A percentile compares a stretch with the other conserved stretches of the same genome.
phyloP scores from a whole-genome alignment of 2,797 vertebrate genomes.

The Muscicapa comitata region DNA sequence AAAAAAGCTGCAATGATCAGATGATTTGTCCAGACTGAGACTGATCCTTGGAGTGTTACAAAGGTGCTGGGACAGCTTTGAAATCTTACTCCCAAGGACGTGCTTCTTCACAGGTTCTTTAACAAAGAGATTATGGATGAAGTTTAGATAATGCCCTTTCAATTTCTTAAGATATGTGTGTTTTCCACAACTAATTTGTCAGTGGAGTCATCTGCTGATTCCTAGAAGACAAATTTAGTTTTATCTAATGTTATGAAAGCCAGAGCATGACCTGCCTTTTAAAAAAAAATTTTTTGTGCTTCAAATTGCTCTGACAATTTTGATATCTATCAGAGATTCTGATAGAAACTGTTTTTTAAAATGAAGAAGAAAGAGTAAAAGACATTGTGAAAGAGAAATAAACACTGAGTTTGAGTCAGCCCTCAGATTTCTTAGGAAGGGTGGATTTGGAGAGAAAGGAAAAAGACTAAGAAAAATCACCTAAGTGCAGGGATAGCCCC shows the following conservation, averaged over 20 bases:
- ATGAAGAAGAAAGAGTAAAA: not conserved
- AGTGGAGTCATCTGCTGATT: not conserved
- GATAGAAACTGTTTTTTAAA: not conserved
- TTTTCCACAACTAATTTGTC: not conserved
- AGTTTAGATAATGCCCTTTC: not conserved
- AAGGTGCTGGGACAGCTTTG: not conserved
- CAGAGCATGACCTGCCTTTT: not conserved
- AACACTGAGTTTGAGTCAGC: not conserved
- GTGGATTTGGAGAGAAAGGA: not conserved
- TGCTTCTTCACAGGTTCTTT: not conserved
- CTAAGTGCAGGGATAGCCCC: not conserved
- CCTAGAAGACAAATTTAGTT: not conserved
- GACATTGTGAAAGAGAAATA: not conserved
- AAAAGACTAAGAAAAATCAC: not conserved
- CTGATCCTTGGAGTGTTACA: not conserved
- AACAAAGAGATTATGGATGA: not conserved
- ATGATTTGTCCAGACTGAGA: not conserved
- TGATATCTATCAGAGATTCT: not conserved
- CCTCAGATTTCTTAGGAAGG: not conserved
- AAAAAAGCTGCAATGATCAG: not conserved
- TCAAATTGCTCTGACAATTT: not conserved
- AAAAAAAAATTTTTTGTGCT: not conserved
- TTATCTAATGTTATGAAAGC: not conserved
- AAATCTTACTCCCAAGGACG: not conserved
- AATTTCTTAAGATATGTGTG: not conserved